Evolutionary conservation across 2,888 invertebrate species (phyloP), one percentile per base, ranked within the genome.

Genomic region (Petrophora chlorosata): DNA sequence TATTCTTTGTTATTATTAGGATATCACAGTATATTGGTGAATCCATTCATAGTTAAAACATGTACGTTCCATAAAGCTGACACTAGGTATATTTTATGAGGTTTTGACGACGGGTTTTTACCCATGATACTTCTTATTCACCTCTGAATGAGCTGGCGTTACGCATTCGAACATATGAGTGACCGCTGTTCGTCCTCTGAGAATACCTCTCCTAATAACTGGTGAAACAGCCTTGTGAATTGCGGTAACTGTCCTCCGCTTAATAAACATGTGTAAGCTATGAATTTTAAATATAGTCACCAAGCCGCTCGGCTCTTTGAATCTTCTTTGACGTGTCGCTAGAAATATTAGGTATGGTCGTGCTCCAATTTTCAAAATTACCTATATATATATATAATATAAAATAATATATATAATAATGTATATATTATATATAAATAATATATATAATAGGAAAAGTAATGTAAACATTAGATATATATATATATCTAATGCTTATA

Each of bases 171-270:
- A 51, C 33, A 47, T 1, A 40, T 10, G 34, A 52, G 42, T 58
- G 72, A 70, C 72, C 73, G 68, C 73, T 73, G 65, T 61, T 56
- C 38, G 71, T 55, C 73, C 74, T 71, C 62, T 67, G 56, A 29
- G 42, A 63, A 15, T 19, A 7, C 25, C 35, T 39, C 5, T 14
- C 34, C 10, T 47, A 30, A 42, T 36, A 28, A 22, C 29, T 60
- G 53, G 53, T 28, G 50, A 55, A 56, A 57, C 56, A 54, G 61
- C 63, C 61, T 53, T 58, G 61, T 62, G 44, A 56, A 60, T 61
- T 56, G 49, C 16, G 39, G 10, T 49, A 33, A 45, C 56, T 56
- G 59, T 49, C 55, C 45, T 50, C 58, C 42, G 50, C 26, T 42
- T 43, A 49, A 53, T 42, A 34, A 10, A 43, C 47, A 29, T 38